Base-by-base conservation (phyloP, 2,888 invertebrate species). In the Myopa tessellatipennis region DNA sequence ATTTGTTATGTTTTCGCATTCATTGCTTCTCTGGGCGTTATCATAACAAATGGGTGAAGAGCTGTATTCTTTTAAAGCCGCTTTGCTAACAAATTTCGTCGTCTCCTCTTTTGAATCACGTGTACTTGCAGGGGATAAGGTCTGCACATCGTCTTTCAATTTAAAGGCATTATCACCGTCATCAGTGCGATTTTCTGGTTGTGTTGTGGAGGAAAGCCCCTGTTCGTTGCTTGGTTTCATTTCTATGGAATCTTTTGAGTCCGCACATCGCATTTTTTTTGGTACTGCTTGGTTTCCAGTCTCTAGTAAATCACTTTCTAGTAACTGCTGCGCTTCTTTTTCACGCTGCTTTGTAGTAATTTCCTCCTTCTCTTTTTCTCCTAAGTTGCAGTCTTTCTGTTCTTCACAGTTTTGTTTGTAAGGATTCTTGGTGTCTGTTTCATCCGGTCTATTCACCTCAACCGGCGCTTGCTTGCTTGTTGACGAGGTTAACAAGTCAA, bases 11-110 rank as follows among this genome's bases (percentile, higher is more conserved):
- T 65, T 16, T 34, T 5, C 10, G 7, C 34, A 26, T 18, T 61
- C 65, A 12, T 8, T 16, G 12, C 4, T 34, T 12, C 65, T 36
- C 6, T 4, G 12, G 4, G 65, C 36, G 7, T 36, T 34, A 8
- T 38, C 38, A 38, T 14, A 65, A 10, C 38, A 38, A 12, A 61
- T 26, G 4, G 76, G 76, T 12, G 77, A 67, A 18, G 78, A 72
- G 60, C 68, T 75, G 50, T 80, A 80, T 45, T 72, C 80, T 52
- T 80, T 80, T 18, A 78, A 76, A n/a, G 79, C 79, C 10, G 80
- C 80, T 74, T 80, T 80, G 38, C 77, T 80, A 14, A 80, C 76
- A 45, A 80, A 78, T 14, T 58, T 68, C 14, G 69, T 78, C 61
- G 60, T 72, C 34, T 74, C 63, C 34, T 74, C 61, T 55, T 52